Evolutionary conservation across 2,797 vertebrate species (phyloP), one percentile per base, ranked within the genome.

Genomic region (Loriculus beryllinus): DNA sequence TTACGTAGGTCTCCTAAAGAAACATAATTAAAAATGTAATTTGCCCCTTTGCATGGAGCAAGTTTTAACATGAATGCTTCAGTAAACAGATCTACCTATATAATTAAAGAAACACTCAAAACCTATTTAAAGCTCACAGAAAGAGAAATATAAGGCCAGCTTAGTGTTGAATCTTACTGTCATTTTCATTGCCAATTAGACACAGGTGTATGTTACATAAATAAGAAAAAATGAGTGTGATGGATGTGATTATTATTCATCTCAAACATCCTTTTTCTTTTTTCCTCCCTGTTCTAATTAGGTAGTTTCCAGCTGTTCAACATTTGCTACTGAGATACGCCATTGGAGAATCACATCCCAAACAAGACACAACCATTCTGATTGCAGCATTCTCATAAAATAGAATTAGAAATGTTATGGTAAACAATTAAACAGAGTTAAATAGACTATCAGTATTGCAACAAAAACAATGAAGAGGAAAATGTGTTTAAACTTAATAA

Each of bases 291-390:
- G 37, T 78, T 95, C 81, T 95, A 96, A 96, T 96, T 96, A 96
- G 90, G 72, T 92, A 77, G 88, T 95, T 96, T 96, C 93, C 95
- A 97, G 95, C 92, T 97, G 96, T 86, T 96, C 93, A 92, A 52
- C 43, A 80, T 89, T 96, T 89, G 78, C 88, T 87, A 28, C 77
- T 91, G 83, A 92, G 85, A 92, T 75, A 31, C 10, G 60, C 59
- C 83, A 64, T 59, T 91, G 74, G 81, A 95, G 87, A 94, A 90
- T 85, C 48, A 52, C 72, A 89, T 68, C 39, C 25, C 70, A 94
- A 91, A 76, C 59, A 88, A 64, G 88, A 65, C 15, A 35, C 15
- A 90, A 47, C 49, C 37, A 22, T 87, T 78, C 48, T 57, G 84
- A 91, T 92, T 83, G 37, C 45, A 74, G 35, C 9, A 20, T 85